These are phyloP conservation scores for Sitophilus oryzae DNA, from an alignment of 1,140 invertebrate species.

Conservation along the genomic window DNA sequence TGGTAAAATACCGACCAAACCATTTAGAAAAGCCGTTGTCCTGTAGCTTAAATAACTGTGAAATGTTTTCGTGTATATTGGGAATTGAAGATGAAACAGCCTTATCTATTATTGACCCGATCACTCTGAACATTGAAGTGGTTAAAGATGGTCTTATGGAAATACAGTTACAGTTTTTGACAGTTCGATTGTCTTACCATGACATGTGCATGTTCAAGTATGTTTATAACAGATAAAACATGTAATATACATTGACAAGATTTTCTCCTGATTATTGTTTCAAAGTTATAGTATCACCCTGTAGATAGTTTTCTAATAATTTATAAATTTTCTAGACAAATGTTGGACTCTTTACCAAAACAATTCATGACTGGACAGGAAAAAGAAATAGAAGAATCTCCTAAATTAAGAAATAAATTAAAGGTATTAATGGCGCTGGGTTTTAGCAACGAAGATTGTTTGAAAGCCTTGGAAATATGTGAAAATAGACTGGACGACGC, in stretches of 20 bases:
- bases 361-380: constrained; percentile 59
- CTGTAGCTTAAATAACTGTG: constrained; percentile 83
- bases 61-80: constrained; percentile 90
- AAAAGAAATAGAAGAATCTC: constrained; percentile 39
- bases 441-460: constrained; percentile 65
- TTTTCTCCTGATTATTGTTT: background rate
- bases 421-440: constrained; percentile 62
- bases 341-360: constrained; percentile 78
- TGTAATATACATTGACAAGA: background rate
- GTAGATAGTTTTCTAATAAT: too few species aligned
- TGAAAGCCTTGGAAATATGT: constrained; percentile 59
- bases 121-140: constrained; percentile 71
- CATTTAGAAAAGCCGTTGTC: constrained; percentile 70
- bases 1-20: constrained; percentile 72
- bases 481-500: constrained; percentile 72
- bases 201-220: constrained; percentile 84
- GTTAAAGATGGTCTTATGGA: constrained; percentile 49
- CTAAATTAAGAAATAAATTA: constrained; percentile 37
- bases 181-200: constrained; percentile 85
- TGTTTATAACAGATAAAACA: background rate
- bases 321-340: constrained; percentile 46
- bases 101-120: constrained; percentile 92
- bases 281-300: too few species aligned
- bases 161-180: constrained; percentile 65
- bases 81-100: constrained; percentile 91